Percentiles rank a stretch among this genome's conserved stretches.
These are phyloP conservation scores for Chunga burmeisteri DNA, from an alignment of 2,113 vertebrate species.

Conservation along the genomic window DNA sequence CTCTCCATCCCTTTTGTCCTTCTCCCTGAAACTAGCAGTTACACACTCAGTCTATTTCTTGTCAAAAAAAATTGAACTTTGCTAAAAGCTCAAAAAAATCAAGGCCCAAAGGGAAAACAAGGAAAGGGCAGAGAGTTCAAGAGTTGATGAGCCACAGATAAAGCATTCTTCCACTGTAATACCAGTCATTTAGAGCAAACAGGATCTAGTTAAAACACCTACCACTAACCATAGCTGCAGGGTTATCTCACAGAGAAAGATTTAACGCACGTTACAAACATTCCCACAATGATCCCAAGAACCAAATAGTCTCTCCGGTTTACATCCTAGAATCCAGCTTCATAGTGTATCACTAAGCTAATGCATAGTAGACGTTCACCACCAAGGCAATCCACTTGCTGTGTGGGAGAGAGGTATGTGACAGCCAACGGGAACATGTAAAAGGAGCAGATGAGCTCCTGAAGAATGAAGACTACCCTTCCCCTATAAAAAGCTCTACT, in stretches of 20 bases:
- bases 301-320: background rate
- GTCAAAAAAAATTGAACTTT: background rate
- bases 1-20: background rate
- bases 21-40: background rate
- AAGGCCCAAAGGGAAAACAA: background rate
- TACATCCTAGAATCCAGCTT: background rate
- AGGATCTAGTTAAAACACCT: background rate
- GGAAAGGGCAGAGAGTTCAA: background rate
- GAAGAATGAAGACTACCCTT: background rate
- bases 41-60: background rate
- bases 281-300: background rate
- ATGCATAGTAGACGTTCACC: accelerated
- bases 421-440: background rate
- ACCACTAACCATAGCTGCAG: background rate
- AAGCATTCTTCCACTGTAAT: background rate
- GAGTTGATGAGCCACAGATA: background rate
- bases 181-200: background rate
- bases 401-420: accelerated
- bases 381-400: background rate
- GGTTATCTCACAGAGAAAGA: background rate
- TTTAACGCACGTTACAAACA: background rate
- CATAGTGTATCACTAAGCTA: background rate
- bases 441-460: background rate
- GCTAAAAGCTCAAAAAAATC: background rate
- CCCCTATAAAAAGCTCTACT: background rate